Conservation (phyloP, 1,140 invertebrate genomes). For the Anastrepha obliqua region DNA sequence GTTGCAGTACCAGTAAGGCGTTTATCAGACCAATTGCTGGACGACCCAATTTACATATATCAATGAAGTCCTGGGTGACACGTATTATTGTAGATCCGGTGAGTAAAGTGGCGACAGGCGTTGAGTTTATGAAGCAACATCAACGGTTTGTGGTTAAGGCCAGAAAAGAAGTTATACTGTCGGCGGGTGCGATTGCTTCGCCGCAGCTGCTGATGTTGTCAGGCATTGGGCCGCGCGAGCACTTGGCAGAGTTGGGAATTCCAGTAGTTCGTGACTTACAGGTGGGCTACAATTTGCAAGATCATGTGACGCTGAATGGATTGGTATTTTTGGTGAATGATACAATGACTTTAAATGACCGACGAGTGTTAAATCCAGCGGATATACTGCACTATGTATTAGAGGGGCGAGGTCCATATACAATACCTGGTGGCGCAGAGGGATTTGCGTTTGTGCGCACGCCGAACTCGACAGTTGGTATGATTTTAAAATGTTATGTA, state of each 20-base stretch:
- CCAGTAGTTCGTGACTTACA: slow-evolving; percentile 79
- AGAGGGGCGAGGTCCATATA: slow-evolving; percentile 80
- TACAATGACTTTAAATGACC: slow-evolving; percentile 76
- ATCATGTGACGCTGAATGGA: slow-evolving; percentile 83
- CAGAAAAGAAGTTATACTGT: slow-evolving; percentile 85
- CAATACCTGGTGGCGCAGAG: slow-evolving; percentile 83
- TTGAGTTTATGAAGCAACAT: slow-evolving; percentile 78
- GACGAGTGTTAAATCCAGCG: slow-evolving; percentile 73
- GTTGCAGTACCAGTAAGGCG: slow-evolving; percentile 86
- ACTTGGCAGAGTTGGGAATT: slow-evolving; percentile 78
- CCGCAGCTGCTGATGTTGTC: slow-evolving; percentile 88
- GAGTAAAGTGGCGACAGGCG: slow-evolving; percentile 75
- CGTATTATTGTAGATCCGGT: slow-evolving; percentile 80
- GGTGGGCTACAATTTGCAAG: slow-evolving; percentile 88
- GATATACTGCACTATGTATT: slow-evolving; percentile 78
- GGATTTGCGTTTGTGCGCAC: slow-evolving; percentile 82
- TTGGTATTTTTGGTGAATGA: slow-evolving; percentile 82
- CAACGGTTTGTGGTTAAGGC: slow-evolving; percentile 79
- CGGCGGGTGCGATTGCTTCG: slow-evolving; percentile 84
- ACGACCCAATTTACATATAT: slow-evolving; percentile 84
- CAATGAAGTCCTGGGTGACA: slow-evolving; percentile 85
- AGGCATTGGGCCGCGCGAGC: slow-evolving; percentile 85
- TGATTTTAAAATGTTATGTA: slow-evolving; percentile 24
- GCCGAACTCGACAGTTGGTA: slow-evolving; percentile 70
- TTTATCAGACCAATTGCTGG: slow-evolving; percentile 86